A percentile compares a stretch with the other conserved stretches of the same genome.
phyloP scores from a whole-genome alignment of 2,113 vertebrate species.

The Capricornis sumatraensis region DNA sequence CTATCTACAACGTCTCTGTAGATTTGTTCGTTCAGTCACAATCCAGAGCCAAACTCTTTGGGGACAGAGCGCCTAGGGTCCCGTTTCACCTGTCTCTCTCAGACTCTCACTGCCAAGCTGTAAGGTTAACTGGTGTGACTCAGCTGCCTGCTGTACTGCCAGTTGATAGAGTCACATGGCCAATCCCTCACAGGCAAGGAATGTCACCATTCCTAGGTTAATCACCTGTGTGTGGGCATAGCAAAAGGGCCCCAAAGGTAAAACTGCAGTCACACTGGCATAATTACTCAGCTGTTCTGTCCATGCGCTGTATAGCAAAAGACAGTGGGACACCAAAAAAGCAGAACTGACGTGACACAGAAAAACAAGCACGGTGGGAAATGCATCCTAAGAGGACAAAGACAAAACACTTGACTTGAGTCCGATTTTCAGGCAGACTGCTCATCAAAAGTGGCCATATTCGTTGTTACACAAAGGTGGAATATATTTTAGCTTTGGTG shows the following conservation, averaged over 20 bases:
- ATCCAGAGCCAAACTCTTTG: background rate
- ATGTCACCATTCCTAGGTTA: conserved; percentile 11
- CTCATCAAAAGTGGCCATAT: background rate
- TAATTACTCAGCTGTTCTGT: conserved; percentile 56
- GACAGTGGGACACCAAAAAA: conserved; percentile 15
- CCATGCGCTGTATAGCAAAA: background rate
- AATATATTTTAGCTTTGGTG: background rate
- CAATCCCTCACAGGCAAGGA: conserved; percentile 3
- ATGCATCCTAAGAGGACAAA: background rate
- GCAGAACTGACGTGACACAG: conserved; percentile 16
- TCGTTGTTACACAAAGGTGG: background rate
- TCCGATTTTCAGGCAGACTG: background rate
- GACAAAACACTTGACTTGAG: background rate
- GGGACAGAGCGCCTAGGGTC: background rate
- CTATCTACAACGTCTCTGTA: background rate
- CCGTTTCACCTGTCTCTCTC: background rate
- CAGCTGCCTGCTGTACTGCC: background rate
- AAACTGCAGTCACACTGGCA: conserved; percentile 46
- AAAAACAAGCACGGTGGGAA: conserved; percentile 17
- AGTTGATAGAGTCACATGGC: conserved; percentile 26
- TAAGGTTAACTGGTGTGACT: background rate
- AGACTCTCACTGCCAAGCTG: background rate
- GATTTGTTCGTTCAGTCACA: background rate
- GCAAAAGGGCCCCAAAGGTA: conserved; percentile 17
- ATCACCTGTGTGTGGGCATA: conserved; percentile 30